phyloP scores from a whole-genome alignment of 2,113 vertebrate genomes.

The Hyperoodon ampullatus region DNA sequence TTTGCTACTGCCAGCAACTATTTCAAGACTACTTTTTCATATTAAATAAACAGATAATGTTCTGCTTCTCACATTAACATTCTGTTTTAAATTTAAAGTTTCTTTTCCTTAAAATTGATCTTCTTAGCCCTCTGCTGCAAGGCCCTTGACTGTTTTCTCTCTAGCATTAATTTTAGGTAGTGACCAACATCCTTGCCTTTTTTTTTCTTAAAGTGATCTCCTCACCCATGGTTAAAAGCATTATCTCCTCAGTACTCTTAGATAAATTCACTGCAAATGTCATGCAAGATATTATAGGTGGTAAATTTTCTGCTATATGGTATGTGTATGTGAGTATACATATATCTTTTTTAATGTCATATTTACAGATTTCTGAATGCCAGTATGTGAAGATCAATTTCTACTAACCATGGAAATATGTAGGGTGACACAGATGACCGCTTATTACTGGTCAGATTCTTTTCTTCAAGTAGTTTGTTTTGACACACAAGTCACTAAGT shows the following conservation, averaged over 20 bases:
- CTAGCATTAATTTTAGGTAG: neutral
- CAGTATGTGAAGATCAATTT: slow-evolving; percentile 65
- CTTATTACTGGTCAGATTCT: slow-evolving; percentile 84
- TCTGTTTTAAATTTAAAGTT: slow-evolving; percentile 42
- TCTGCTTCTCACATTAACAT: slow-evolving; percentile 19
- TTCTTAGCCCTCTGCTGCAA: neutral
- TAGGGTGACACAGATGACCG: slow-evolving; percentile 80
- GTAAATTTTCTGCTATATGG: slow-evolving; percentile 60
- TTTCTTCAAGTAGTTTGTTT: slow-evolving; percentile 76
- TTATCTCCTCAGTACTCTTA: neutral
- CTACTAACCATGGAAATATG: slow-evolving; percentile 75
- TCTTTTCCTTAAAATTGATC: neutral
- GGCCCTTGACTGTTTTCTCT: neutral
- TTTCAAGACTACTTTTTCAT: neutral
- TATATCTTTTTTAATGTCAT: neutral
- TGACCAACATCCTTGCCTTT: neutral
- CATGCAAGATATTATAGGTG: slow-evolving; percentile 10
- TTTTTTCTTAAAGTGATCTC: neutral
- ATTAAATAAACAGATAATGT: neutral
- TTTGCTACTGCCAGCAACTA: neutral
- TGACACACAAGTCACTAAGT: slow-evolving; percentile 80
- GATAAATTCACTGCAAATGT: slow-evolving; percentile 56
- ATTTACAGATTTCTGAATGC: neutral
- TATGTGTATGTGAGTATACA: rapidly evolving
- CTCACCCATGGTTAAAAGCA: neutral